Evolutionary conservation across 1,140 invertebrate genomes (phyloP).

Genomic region (Arctopsyche grandis): DNA sequence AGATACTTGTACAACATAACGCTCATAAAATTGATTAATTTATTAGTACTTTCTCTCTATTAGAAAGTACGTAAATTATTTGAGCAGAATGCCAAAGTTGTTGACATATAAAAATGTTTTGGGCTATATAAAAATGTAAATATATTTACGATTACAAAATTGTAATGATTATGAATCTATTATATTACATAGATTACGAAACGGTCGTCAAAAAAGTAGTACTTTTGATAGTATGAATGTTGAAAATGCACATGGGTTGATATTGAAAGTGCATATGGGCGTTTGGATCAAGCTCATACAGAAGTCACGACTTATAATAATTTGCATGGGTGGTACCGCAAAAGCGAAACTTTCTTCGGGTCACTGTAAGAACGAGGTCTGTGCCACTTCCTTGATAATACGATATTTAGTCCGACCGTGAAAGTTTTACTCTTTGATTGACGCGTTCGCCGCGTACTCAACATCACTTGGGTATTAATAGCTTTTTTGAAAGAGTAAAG

Average conservation of each 20-base stretch:
- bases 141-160: no score
- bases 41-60: conserved; percentile 3
- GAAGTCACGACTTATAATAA: neutral
- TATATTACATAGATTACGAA: no score
- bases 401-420: conserved; percentile 29
- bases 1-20: no score
- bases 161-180: no score
- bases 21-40: no score
- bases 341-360: conserved; percentile 42
- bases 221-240: no score
- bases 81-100: neutral
- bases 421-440: conserved; percentile 37
- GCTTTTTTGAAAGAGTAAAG: neutral
- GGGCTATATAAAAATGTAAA: no score
- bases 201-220: no score
- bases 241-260: no score
- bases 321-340: conserved; percentile 37
- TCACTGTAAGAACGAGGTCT: conserved; percentile 41
- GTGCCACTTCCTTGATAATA: conserved; percentile 39
- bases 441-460: neutral
- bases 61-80: neutral
- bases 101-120: neutral
- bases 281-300: no score
- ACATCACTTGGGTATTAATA: neutral
- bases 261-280: no score